Conservation (phyloP, 2,888 invertebrate genomes). For the Deladenus siricidicola region DNA sequence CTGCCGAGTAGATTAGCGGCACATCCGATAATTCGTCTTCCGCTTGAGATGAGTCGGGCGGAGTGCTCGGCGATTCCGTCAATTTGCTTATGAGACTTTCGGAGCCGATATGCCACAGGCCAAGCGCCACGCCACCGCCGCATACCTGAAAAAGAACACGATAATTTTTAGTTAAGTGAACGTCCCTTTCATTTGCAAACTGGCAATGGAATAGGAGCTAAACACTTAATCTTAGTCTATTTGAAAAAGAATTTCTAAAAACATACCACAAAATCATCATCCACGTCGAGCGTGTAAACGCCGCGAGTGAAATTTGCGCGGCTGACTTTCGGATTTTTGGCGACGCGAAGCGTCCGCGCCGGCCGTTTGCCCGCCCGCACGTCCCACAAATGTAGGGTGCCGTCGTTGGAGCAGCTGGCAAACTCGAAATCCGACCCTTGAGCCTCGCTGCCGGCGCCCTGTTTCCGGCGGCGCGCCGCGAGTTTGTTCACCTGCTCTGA, state of each 20-base stretch:
- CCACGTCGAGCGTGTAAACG: slow-evolving; percentile 1
- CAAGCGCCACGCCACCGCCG: background rate
- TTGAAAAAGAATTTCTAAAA: no score
- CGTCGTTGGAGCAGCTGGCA: slow-evolving; percentile 6
- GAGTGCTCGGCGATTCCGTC: background rate
- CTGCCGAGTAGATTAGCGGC: background rate
- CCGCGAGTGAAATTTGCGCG: background rate
- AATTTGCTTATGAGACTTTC: no score
- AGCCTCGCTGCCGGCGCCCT: no score
- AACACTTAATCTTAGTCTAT: no score
- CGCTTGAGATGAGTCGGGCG: background rate
- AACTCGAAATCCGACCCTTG: background rate
- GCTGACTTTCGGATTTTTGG: background rate
- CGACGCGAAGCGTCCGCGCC: background rate
- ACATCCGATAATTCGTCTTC: slow-evolving; percentile 1
- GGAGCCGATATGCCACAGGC: background rate
- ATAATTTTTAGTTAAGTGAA: no score
- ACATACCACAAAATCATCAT: slow-evolving; percentile 7
- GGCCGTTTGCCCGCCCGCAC: background rate
- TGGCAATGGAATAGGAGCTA: no score
- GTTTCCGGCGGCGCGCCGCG: no score
- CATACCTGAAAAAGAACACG: no score
- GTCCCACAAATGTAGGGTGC: background rate
- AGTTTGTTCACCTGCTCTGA: background rate
- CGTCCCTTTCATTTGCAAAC: no score